These are phyloP conservation scores for Hesperia comma DNA, from an alignment of 2,888 invertebrate genomes.

Conservation along the genomic window DNA sequence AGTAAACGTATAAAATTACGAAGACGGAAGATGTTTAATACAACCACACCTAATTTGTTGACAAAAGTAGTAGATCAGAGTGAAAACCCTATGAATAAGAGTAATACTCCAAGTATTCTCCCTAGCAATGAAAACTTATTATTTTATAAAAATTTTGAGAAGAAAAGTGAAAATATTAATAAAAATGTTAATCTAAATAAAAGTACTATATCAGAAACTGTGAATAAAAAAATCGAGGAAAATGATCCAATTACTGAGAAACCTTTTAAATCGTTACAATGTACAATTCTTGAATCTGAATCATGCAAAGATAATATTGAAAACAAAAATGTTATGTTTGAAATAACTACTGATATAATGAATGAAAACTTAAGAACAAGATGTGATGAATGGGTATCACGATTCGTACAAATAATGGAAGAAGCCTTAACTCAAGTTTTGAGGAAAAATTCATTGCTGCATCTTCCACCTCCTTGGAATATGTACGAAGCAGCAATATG, in stretches of 20 bases:
- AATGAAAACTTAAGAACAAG: constrained; percentile 58
- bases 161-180: not conserved
- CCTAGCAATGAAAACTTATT: not conserved
- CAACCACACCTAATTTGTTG: not conserved
- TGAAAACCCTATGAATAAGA: not conserved
- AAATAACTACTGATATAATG: constrained; percentile 57
- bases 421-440: constrained; percentile 65
- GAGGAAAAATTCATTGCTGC: constrained; percentile 51
- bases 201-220: not conserved
- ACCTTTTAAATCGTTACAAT: not conserved
- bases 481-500: constrained; percentile 66
- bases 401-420: constrained; percentile 75
- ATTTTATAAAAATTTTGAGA: not conserved
- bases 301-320: constrained; percentile 31
- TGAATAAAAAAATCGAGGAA: not conserved
- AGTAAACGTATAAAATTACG: constrained; percentile 20
- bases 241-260: not conserved
- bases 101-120: not conserved
- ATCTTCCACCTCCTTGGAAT: constrained; percentile 65
- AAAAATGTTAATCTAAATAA: not conserved
- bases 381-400: constrained; percentile 69
- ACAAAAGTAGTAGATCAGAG: not conserved
- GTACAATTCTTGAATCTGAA: constrained; percentile 13
- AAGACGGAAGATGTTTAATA: constrained; percentile 14
- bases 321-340: constrained; percentile 55